Base-by-base conservation (phyloP, 2,797 vertebrate genomes). In the Podargus strigoides region DNA sequence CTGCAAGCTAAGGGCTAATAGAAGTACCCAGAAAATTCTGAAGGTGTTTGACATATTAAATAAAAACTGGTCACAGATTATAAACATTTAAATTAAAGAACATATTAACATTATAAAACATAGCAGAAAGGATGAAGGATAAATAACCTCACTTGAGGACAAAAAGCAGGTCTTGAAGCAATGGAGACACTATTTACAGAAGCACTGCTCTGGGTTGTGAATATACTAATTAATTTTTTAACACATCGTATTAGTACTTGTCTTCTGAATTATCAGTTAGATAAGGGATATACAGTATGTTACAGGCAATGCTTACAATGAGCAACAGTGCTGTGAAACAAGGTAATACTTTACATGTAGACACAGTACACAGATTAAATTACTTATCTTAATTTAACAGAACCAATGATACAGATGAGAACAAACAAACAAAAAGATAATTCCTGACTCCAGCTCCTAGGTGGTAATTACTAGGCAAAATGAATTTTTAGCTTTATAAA, bases 361-460 rank as follows among this genome's bases (percentile, higher is more conserved):
- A 42, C 88, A n/a, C 28, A 59, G 14, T 55, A 42, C 74, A 55
- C 47, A 90, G 59, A 89, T 89, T 92, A 93, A 92, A 85, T 34
- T 79, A 74, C 81, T 95, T 94, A 93, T 91, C 85, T 91, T 79
- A 64, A 36, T 66, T 44, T 85, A 93, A 50, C 67, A 77, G 64
- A 82, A 47, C 82, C 63, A 87, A 34, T 41, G 28, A 59, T 76
- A 73, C 32, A 92, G 44, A 82, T 63, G 70, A 87, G 36, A 93
- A 66, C 36, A 95, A 86, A 87, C 77, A 96, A 92, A 75, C 58
- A 79, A 39, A 86, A 69, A 64, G 72, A 63, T 62, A 87, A 81
- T 81, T 91, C 37, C 72, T n/a, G 12, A 63, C 37, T 93, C 50
- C 30, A 60, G 24, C 6, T 72, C 47, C 58, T 21, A 62, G 59